Percentiles rank a stretch among this genome's conserved stretches.
These are phyloP conservation scores for Cryptus armator DNA, from an alignment of 2,888 invertebrate genomes.

Conservation along the genomic window DNA sequence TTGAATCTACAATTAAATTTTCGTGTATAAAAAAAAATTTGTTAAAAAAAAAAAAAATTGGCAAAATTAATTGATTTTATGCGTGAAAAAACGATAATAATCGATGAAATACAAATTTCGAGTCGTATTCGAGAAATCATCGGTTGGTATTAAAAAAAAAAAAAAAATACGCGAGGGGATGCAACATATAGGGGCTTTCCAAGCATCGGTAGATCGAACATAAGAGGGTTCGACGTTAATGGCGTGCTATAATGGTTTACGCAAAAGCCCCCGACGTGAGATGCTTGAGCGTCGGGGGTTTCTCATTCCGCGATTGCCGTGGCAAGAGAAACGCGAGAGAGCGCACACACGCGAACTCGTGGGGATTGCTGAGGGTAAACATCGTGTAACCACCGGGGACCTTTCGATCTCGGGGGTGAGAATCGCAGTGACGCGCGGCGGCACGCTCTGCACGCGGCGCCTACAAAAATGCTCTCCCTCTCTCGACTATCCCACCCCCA, in stretches of 20 bases:
- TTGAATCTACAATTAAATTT: too few species aligned
- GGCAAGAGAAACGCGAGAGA: not conserved
- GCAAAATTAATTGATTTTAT: too few species aligned
- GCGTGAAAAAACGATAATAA: conserved; percentile 14
- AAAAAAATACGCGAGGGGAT: too few species aligned
- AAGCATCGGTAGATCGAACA: conserved; percentile 24
- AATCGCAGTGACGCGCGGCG: conserved; percentile 33
- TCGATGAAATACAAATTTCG: conserved; percentile 30
- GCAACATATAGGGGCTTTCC: too few species aligned
- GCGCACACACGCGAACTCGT: conserved; percentile 69
- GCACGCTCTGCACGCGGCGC: conserved; percentile 51
- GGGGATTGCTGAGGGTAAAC: conserved; percentile 82
- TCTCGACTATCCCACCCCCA: not conserved
- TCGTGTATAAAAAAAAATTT: too few species aligned
- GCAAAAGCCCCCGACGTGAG: conserved; percentile 56
- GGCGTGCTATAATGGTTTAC: conserved; percentile 69
- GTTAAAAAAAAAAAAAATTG: too few species aligned
- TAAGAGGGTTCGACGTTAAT: conserved; percentile 71
- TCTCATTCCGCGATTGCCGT: conserved; percentile 15
- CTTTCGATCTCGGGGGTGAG: conserved; percentile 68
- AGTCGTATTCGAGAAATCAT: conserved; percentile 4
- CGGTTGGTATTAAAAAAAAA: not conserved
- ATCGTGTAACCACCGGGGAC: conserved; percentile 83
- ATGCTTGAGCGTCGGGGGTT: conserved; percentile 52
- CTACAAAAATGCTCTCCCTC: conserved; percentile 24